These are phyloP conservation scores for Eumeta japonica DNA, from an alignment of 1,140 invertebrate genomes.

Conservation along the genomic window DNA sequence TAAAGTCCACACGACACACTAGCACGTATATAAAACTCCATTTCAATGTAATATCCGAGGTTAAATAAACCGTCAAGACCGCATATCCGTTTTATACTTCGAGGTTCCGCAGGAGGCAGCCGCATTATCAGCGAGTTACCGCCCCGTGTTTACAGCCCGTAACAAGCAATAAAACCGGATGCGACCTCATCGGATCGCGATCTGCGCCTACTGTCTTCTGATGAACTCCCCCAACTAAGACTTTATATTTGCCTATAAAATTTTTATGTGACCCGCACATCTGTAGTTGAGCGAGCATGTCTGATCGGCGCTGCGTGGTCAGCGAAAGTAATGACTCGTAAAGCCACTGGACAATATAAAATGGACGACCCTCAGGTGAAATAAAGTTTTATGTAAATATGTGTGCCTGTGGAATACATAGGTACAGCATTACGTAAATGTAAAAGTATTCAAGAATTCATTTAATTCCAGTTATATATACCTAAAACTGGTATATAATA, in stretches of 20 bases:
- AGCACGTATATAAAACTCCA: too few relatives aligned
- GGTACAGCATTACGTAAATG: too few relatives aligned
- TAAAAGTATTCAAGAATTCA: too few relatives aligned
- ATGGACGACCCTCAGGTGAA: constrained; percentile 23
- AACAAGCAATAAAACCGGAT: constrained; percentile 2
- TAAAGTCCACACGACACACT: too few relatives aligned
- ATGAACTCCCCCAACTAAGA: neutral
- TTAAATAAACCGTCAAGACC: too few relatives aligned
- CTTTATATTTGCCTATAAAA: constrained; percentile 4
- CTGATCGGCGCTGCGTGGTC: constrained; percentile 29
- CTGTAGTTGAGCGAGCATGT: neutral
- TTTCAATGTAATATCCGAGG: too few relatives aligned
- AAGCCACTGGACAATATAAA: constrained; percentile 40
- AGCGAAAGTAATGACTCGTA: constrained; percentile 45
- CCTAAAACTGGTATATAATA: too few relatives aligned
- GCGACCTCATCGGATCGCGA: constrained; percentile 1
- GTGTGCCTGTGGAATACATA: too few relatives aligned
- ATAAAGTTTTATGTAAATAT: too few relatives aligned
- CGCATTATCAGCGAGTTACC: constrained; percentile 1
- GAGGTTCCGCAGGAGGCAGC: neutral
- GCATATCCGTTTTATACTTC: too few relatives aligned
- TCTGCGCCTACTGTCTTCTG: constrained; percentile 1
- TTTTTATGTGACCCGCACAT: constrained; percentile 3
- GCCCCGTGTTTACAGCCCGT: constrained; percentile 2
- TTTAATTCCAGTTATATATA: too few relatives aligned